Percentiles rank a stretch among this genome's conserved stretches.
Conservation (phyloP, 2,113 vertebrate genomes). For the Phalacrocorax brasilianus region DNA sequence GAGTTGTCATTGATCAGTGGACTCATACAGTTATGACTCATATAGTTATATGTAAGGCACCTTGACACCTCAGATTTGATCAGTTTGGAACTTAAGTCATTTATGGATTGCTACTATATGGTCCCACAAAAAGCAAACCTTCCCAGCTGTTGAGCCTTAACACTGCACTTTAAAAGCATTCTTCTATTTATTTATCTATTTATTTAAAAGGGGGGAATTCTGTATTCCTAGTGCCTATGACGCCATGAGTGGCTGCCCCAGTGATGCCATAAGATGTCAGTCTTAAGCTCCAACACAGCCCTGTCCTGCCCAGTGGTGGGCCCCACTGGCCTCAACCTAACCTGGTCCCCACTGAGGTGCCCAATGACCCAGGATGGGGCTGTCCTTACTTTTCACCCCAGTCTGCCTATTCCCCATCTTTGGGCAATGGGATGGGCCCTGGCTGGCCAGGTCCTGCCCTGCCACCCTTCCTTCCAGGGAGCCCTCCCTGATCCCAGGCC, state of each 20-base stretch:
- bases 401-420: neutral
- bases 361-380: fast-evolving
- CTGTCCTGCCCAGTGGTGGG: neutral
- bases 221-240: neutral
- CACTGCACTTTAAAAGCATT: fast-evolving
- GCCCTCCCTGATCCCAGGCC: fast-evolving
- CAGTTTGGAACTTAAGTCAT: neutral
- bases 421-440: fast-evolving
- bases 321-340: neutral
- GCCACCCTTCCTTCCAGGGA: fast-evolving
- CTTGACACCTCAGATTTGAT: neutral
- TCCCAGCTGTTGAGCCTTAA: neutral
- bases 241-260: no score
- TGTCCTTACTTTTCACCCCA: fast-evolving
- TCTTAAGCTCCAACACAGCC: neutral
- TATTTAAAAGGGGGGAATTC: neutral
- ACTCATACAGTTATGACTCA: neutral
- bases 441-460: neutral
- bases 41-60: fast-evolving
- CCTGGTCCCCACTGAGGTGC: fast-evolving
- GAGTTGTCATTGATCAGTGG: neutral
- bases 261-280: neutral
- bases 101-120: neutral
- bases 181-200: no score
- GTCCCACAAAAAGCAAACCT: neutral